Evolutionary conservation across 1,140 invertebrate genomes (phyloP).

Genomic region (Euschistus heros): DNA sequence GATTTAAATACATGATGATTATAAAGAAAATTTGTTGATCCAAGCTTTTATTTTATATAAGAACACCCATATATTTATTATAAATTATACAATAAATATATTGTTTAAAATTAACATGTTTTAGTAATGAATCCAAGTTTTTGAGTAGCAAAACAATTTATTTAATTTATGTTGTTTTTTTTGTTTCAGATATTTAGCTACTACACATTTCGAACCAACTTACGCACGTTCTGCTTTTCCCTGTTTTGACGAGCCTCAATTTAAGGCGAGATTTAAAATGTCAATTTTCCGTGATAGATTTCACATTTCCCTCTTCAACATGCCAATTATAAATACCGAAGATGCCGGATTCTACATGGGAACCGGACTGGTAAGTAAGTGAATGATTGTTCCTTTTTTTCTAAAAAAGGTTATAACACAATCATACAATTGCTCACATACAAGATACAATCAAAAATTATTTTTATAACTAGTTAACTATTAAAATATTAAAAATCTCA

Average conservation of each 20-base stretch:
- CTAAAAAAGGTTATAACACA: too few species aligned
- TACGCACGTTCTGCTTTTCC: slow-evolving; percentile 90
- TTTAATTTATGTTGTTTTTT: slow-evolving; percentile 14
- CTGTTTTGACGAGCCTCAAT: slow-evolving; percentile 92
- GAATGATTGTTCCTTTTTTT: too few species aligned
- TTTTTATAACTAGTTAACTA: not conserved
- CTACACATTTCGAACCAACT: slow-evolving; percentile 92
- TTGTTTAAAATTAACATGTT: not conserved
- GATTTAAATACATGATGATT: too few species aligned
- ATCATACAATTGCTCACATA: too few species aligned
- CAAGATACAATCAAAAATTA: not conserved
- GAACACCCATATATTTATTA: too few species aligned
- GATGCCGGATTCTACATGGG: slow-evolving; percentile 79
- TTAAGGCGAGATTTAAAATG: slow-evolving; percentile 85
- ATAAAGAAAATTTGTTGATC: too few species aligned
- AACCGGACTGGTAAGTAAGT: slow-evolving; percentile 56
- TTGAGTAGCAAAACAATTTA: not conserved
- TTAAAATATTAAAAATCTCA: too few species aligned
- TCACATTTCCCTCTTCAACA: slow-evolving; percentile 80
- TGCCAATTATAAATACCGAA: slow-evolving; percentile 77
- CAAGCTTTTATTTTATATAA: too few species aligned
- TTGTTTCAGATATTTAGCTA: slow-evolving; percentile 66
- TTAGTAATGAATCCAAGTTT: not conserved
- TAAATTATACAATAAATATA: too few species aligned
- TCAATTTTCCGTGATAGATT: slow-evolving; percentile 77